Evolutionary conservation across 2,888 invertebrate species (phyloP), one percentile per base, ranked within the genome.

Genomic region (Drosophila formosana): DNA sequence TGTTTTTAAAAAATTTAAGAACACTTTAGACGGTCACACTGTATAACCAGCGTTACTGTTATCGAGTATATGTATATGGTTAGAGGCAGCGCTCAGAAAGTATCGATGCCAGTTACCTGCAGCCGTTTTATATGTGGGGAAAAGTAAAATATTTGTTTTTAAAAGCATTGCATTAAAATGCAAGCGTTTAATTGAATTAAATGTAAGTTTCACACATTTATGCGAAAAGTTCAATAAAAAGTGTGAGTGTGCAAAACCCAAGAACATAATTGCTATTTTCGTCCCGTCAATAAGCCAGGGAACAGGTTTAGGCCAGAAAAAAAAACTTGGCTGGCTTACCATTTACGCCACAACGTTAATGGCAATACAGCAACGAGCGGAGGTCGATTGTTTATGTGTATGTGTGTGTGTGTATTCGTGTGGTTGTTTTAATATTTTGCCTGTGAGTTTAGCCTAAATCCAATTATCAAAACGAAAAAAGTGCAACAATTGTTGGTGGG

Each of bases 231-330:
- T 6, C 8, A 26, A 18, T 43, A 9, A 64, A 52, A 62, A 37
- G 28, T 37, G 5, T 37, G 37, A 37, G 37, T 37, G 37, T 37
- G 5, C 26, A 28, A 46, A 53, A 56, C 3, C 26, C 7, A 41
- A 13, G 32, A 53, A 37, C 50, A 51, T 25, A 11, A 13, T 25
- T 60, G 41, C 41, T 49, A 67, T 64, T 67, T 62, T 55, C 13
- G 52, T 32, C 37, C 25, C 39, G 71, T 83, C 78, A 82, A 78
- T 80, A 82, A 84, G 75, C 82, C 70, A 65, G 55, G 71, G 70
- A 85, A 88, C 89, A 89, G 89, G 88, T 86, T 89, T 85, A 82
- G 89, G 80, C 89, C 89, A 88, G 77, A 80, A 84, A 88, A 85
- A 28, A 80, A 82, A 82, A 87, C 79, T 71, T 87, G 73, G 75